These are phyloP conservation scores for Trichopoda pennipes DNA, from an alignment of 2,888 invertebrate genomes.

Conservation along the genomic window DNA sequence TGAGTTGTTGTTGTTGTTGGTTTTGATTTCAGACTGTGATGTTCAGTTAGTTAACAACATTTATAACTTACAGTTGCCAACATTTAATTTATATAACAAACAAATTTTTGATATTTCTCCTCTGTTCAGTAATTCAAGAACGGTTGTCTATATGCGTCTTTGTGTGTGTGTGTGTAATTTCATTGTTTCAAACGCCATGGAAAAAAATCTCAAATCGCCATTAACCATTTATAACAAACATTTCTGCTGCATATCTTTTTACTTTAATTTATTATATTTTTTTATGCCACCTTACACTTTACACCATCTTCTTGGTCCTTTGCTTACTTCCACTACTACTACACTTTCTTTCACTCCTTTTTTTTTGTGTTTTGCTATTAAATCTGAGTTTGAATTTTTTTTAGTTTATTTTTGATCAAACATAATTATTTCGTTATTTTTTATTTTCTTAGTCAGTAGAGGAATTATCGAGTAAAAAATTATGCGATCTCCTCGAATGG, in stretches of 20 bases:
- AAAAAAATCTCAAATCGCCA: conserved; percentile 13
- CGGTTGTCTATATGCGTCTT: not conserved
- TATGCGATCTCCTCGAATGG: not conserved
- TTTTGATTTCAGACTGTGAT: conserved; percentile 18
- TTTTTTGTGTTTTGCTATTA: not conserved
- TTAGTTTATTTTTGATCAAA: no score
- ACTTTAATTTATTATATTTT: conserved; percentile 1
- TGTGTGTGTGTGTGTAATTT: not conserved
- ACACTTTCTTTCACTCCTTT: not conserved
- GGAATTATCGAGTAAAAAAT: not conserved
- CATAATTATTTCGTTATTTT: conserved; percentile 15
- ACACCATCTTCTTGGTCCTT: not conserved
- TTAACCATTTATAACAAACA: not conserved
- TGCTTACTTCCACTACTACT: not conserved
- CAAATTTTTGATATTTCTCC: conserved; percentile 2
- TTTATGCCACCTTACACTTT: not conserved
- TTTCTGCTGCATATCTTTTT: not conserved
- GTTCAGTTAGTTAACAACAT: conserved; percentile 11
- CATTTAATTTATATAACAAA: not conserved
- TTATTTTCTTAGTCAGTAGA: conserved; percentile 3
- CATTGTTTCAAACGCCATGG: not conserved
- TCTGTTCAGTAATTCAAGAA: conserved; percentile 9
- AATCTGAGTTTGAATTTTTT: not conserved
- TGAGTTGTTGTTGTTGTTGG: conserved; percentile 4
- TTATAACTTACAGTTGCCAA: not conserved